Conservation (phyloP, 2,797 vertebrate genomes). For the Sternotherus odoratus region DNA sequence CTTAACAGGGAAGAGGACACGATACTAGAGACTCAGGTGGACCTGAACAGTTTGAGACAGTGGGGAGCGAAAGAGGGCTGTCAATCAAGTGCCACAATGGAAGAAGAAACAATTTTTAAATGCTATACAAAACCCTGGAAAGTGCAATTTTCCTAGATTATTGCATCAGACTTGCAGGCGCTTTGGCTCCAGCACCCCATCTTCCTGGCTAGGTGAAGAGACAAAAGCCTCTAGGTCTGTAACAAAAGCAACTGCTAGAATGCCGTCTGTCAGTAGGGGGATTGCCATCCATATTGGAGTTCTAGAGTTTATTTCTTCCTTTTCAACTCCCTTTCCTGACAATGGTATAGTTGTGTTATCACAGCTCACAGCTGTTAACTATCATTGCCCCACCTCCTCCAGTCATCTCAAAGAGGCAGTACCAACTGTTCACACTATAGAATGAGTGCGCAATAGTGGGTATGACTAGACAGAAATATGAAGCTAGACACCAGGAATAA, state of each 20-base stretch:
- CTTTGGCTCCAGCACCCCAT: not conserved
- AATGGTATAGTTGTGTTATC: not conserved
- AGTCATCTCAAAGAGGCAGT: not conserved
- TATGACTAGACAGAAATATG: not conserved
- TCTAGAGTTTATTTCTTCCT: not conserved
- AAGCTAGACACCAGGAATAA: not conserved
- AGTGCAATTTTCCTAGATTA: not conserved
- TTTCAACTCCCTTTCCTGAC: not conserved
- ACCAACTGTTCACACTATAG: not conserved
- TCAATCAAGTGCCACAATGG: not conserved
- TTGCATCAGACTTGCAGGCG: not conserved
- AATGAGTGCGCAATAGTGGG: not conserved
- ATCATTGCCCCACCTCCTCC: not conserved
- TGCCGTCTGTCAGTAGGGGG: not conserved
- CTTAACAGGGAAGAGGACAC: not conserved
- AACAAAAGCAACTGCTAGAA: not conserved
- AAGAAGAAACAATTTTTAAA: not conserved
- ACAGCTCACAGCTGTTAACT: not conserved
- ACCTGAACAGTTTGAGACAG: not conserved
- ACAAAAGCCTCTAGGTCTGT: not conserved
- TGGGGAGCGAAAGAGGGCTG: not conserved
- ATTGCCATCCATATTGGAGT: not conserved
- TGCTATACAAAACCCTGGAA: not conserved
- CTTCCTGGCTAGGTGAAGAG: not conserved
- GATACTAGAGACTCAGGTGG: not conserved